Evolutionary conservation across 2,113 vertebrate genomes (phyloP), one percentile per base, ranked within the genome.

Genomic region (Onychostoma macrolepis): DNA sequence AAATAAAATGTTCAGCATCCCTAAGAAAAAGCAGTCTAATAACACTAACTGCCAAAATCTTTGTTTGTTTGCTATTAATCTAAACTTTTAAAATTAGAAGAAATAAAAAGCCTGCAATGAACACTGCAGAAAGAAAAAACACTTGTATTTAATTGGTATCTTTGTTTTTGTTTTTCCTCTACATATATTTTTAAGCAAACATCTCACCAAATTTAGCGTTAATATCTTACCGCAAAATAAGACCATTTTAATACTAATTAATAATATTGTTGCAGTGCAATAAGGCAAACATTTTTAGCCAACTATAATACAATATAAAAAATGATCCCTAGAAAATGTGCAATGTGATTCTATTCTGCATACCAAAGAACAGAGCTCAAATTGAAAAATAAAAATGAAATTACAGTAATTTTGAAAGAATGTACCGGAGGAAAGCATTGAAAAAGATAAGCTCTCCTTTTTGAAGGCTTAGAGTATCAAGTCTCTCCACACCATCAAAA

Each of bases 401-500:
- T 72, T 24, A 74, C 28, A 53, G 6, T 6, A 8, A 41, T 61
- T 80, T 61, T 7, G 38, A 61, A 63, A 63, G 15, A 53, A 72
- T 9, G 10, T 38, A 24, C 7, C 3, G 9, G 10, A 15, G 21
- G 67, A 11, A 72, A 26, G 45, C 45, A 72, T 6, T 69, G 81
- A 36, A 69, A 48, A 12, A 84, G 41, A 82, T 83, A 61, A 43
- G 80, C 63, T 24, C 45, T 84, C 12, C 24, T 56, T 84, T 67
- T 74, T 74, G 17, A 74, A 84, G 69, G 33, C 21, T 41, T n/a
- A 10, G 30, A 7, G 28, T 82, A 82, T 69, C 50, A 58, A 56
- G 30, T 82, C 58, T 78, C 86, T 76, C 38, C 33, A 26, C 12
- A 21, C 26, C 79, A 58, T 78, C 72, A 61, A 79, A 36, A 83